Evolutionary conservation across 1,140 invertebrate species (phyloP), one percentile per base, ranked within the genome.

Genomic region (Sycophila sp.): DNA sequence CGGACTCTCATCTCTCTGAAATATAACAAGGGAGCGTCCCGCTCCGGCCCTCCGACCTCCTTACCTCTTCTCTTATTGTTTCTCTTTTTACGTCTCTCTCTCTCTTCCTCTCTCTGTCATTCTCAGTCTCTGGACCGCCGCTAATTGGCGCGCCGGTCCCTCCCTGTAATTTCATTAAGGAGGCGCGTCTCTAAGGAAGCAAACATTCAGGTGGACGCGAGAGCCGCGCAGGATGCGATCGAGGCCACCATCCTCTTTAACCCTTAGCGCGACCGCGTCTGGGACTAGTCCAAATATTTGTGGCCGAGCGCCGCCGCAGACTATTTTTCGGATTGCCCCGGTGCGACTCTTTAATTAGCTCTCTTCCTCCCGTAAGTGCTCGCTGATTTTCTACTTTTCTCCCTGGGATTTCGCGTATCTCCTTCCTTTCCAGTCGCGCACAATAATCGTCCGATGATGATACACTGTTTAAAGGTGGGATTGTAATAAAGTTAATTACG

Each of bases 1-100:
- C n/a, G n/a, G n/a, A n/a, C n/a, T n/a, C n/a, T n/a, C n/a, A 58
- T 67, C 30, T 32, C 19, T 15, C 34, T 22, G n/a, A 28, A 82
- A 80, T 78, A 83, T 77, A 82, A 78, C 78, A 78, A 78, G 73
- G 78, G 75, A 69, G 70, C 76, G 77, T 80, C 26, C 2, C 17
- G 11, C 28, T 19, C 42, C 81, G 30, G 15, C 30, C 13, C 45
- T 36, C 60, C 49, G 26, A 26, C 34, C n/a, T 22, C n/a, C 28
- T 36, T 22, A 65, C 62, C 60, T 63, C 34, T 62, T 69, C 59
- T 68, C 47, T 64, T 62, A 26, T 66, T 51, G 36, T 36, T 19
- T 42, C 17, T 42, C 58, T 2, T 38, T 30, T 15, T 13, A 32
- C 42, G 26, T 51, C 26, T 40, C 58, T 64, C 38, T 71, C 40